A percentile compares a stretch with the other conserved stretches of the same genome.
Conservation (phyloP, 2,113 vertebrate genomes). For the Spermophilus dauricus region DNA sequence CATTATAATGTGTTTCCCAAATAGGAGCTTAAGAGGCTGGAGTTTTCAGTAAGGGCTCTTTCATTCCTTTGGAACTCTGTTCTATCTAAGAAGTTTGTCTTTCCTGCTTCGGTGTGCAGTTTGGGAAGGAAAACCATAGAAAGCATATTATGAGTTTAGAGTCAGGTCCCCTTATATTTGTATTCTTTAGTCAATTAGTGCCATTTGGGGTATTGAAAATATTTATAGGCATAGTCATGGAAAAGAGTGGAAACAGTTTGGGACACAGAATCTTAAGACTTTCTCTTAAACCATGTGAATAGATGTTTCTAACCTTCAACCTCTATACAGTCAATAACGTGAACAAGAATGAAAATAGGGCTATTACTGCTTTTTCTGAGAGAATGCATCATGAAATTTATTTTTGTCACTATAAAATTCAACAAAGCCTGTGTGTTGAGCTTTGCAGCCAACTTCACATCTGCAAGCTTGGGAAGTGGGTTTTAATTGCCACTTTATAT, state of each 20-base stretch:
- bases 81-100: background rate
- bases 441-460: background rate
- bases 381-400: background rate
- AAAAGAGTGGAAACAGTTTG: background rate
- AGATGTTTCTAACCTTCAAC: background rate
- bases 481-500: background rate
- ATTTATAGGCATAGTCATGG: background rate
- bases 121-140: background rate
- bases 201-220: background rate
- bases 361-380: background rate
- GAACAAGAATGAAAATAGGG: background rate
- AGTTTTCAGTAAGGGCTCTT: background rate
- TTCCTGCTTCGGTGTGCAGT: background rate
- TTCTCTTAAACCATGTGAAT: background rate
- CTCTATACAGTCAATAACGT: background rate
- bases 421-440: background rate
- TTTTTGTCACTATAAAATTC: background rate
- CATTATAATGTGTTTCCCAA: background rate
- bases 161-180: background rate
- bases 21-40: background rate
- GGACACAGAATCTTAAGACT: background rate
- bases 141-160: background rate
- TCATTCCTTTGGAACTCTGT: background rate
- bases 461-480: background rate
- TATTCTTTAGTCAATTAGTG: background rate